A percentile compares a stretch with the other conserved stretches of the same genome.
Evolutionary conservation across 2,113 vertebrate species (phyloP).

Genomic region (Hepsetus odoe): DNA sequence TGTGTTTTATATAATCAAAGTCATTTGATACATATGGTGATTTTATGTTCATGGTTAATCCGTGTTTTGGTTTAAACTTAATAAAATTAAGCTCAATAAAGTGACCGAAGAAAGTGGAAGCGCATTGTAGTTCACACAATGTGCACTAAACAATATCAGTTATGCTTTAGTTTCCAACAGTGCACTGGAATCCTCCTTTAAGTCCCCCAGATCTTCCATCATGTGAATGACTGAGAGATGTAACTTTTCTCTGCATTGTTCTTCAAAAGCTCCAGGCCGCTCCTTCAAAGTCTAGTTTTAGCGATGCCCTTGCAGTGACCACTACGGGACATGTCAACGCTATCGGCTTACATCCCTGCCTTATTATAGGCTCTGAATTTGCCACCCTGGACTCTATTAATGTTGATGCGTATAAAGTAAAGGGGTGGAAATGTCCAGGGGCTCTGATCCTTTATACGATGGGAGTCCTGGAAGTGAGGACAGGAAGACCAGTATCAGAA

Average conservation of each 20-base stretch:
- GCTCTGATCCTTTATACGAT: too few species aligned
- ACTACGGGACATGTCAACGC: not conserved
- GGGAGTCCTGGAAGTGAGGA: too few species aligned
- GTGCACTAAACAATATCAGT: not conserved
- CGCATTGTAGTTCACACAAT: not conserved
- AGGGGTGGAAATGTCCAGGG: not conserved
- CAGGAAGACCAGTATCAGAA: too few species aligned
- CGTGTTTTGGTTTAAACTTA: not conserved
- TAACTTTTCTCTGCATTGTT: not conserved
- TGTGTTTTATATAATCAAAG: not conserved
- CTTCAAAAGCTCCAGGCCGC: not conserved
- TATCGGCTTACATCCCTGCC: conserved; percentile 29
- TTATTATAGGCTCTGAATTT: conserved; percentile 63
- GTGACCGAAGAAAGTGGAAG: not conserved
- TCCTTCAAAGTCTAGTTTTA: not conserved
- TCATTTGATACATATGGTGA: not conserved
- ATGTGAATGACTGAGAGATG: not conserved
- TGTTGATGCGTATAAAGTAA: not conserved
- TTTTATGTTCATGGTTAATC: not conserved
- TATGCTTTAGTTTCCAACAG: not conserved
- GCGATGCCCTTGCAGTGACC: not conserved
- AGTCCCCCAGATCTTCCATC: not conserved
- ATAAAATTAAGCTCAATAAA: too few species aligned
- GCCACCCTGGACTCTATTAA: conserved; percentile 40
- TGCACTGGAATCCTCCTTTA: not conserved